These are phyloP conservation scores for Drosophila leontia DNA, from an alignment of 1,140 invertebrate species.

Conservation along the genomic window DNA sequence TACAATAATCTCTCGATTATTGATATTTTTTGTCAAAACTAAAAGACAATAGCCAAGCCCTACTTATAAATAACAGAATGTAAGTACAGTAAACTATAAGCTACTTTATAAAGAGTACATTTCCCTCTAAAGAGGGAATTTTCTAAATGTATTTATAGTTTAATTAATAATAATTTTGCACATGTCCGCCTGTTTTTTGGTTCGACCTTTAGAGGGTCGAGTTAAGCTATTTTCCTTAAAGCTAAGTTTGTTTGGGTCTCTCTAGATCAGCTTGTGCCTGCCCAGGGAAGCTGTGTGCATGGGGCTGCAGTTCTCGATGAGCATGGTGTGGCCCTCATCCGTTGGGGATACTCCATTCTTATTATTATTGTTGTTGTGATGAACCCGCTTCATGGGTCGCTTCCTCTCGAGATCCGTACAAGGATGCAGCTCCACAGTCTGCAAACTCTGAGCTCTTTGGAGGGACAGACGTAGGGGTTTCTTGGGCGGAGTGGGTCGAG, in stretches of 20 bases:
- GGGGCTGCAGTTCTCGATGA: conserved; percentile 73
- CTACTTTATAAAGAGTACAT: conserved; percentile 7
- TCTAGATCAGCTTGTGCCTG: conserved; percentile 74
- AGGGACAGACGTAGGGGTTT: conserved; percentile 93
- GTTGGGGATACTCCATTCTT: conserved; percentile 44
- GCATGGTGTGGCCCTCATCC: conserved; percentile 43
- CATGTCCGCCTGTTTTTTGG: conserved; percentile 72
- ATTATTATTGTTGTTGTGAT: conserved; percentile 65
- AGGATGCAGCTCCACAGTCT: conserved; percentile 87
- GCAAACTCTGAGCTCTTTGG: conserved; percentile 91
- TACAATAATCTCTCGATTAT: conserved; percentile 20
- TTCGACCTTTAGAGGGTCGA: conserved; percentile 12
- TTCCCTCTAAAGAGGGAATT: background rate
- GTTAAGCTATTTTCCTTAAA: conserved; percentile 37
- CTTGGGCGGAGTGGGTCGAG: conserved; percentile 91
- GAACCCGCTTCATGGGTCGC: conserved; percentile 77
- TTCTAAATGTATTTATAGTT: conserved; percentile 1
- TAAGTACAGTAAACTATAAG: conserved; percentile 47
- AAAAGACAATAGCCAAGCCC: conserved; percentile 55
- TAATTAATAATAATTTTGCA: conserved; percentile 65
- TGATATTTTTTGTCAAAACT: conserved; percentile 7
- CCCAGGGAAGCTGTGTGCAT: conserved; percentile 80
- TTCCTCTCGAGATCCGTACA: conserved; percentile 68
- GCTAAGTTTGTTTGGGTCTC: conserved; percentile 19
- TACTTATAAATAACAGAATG: conserved; percentile 41